phyloP scores from a whole-genome alignment of 2,113 vertebrate genomes.

The Coreoperca whiteheadi region DNA sequence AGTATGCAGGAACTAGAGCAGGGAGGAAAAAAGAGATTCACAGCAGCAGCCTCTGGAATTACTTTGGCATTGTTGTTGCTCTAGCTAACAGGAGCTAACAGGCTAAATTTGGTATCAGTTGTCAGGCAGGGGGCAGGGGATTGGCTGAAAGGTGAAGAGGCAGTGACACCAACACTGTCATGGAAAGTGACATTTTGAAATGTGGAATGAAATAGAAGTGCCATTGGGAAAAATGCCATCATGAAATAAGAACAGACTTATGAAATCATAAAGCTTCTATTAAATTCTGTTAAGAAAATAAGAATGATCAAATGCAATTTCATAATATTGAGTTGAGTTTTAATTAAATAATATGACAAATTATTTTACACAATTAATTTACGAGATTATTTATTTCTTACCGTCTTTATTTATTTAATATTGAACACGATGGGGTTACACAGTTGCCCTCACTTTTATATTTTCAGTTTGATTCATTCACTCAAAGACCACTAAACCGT shows the following conservation, averaged over 20 bases:
- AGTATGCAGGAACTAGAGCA: slow-evolving; percentile 32
- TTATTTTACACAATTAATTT: not conserved
- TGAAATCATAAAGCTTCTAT: no score
- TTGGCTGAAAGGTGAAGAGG: not conserved
- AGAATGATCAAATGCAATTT: not conserved
- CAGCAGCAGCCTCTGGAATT: not conserved
- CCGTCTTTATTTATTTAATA: not conserved
- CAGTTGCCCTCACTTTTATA: not conserved
- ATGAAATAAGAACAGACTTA: not conserved
- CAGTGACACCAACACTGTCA: not conserved
- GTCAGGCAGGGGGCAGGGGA: not conserved
- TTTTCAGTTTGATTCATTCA: not conserved
- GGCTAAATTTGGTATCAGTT: not conserved
- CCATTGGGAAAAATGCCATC: not conserved
- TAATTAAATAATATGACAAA: no score
- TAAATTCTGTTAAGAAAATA: no score
- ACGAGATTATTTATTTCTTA: no score
- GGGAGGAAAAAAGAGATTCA: not conserved
- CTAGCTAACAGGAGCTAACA: not conserved
- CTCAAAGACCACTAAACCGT: not conserved
- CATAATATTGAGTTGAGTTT: not conserved
- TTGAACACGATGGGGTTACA: not conserved
- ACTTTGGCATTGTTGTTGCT: not conserved
- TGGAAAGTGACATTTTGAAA: not conserved
- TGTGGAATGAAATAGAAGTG: not conserved